These are phyloP conservation scores for Mesoclemmys tuberculata DNA, from an alignment of 2,113 vertebrate genomes.

Conservation along the genomic window DNA sequence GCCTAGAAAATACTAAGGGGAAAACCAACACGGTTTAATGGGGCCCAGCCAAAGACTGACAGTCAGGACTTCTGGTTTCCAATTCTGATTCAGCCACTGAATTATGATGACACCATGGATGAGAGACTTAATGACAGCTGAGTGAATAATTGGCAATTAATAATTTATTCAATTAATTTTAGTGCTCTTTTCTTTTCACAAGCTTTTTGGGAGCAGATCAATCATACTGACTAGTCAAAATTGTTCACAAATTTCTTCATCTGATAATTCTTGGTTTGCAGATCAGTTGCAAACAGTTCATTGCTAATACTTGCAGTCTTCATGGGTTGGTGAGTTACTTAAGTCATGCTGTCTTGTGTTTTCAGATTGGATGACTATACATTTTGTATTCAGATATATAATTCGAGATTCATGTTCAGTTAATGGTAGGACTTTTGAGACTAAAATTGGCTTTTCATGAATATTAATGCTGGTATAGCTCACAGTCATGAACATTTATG, in stretches of 20 bases:
- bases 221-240: background rate
- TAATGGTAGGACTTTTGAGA: background rate
- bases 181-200: background rate
- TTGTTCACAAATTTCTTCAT: background rate
- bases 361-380: background rate
- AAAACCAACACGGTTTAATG: background rate
- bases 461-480: background rate
- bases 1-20: background rate
- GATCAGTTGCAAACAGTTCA: background rate
- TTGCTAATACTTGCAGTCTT: background rate
- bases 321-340: background rate
- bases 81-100: background rate
- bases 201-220: background rate
- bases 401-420: background rate
- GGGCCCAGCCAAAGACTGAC: background rate
- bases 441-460: background rate
- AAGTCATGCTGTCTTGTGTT: background rate
- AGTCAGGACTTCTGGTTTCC: background rate
- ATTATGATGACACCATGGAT: background rate
- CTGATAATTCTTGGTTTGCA: background rate
- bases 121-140: background rate
- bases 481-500: background rate
- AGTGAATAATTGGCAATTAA: background rate
- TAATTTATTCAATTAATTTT: background rate
- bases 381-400: background rate